Evolutionary conservation across 2,113 vertebrate species (phyloP), one percentile per base, ranked within the genome.

Genomic region (Scalopus aquaticus): DNA sequence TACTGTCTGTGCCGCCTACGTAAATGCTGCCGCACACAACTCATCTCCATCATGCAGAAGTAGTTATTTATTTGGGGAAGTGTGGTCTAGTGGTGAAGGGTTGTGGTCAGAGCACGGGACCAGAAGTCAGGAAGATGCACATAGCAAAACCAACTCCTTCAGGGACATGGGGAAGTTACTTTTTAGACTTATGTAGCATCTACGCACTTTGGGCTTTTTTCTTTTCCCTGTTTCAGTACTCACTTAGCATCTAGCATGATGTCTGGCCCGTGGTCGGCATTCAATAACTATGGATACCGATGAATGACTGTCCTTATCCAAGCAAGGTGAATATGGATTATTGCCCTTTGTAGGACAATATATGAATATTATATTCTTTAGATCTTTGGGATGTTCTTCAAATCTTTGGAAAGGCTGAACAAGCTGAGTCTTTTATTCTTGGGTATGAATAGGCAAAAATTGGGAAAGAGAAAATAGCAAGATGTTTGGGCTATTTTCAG

Each of bases 31-130:
- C 93, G 91, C 65, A 93, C 78, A 95, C 49, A 58, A 64, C 74
- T 92, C 62, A 16, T 94, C 88, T 80, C 85, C 77, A 74, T 39
- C 93, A 84, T 86, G 97, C 95, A 97, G 97, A 97, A 97, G 96
- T 95, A 96, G 95, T 85, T 95, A 77, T 95, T 95, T 97, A 93
- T 97, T 97, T 97, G 94, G 96, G 96, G 97, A 97, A 97, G 97
- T 96, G 95, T 96, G 97, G 97, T 97, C 97, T 96, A 81, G 96
- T 72, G 96, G 96, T 96, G 69, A 95, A 95, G 95, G 8, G 11
- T 11, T 97, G 97, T 91, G 96, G 97, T 94, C 73, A 35, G 88
- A 97, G 95, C 97, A 97, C 54, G 88, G 76, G 95, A 97, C 95
- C 85, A 65, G 80, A 80, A 97, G 93, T 93, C 96, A 96, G 96